Percentiles rank a stretch among this genome's conserved stretches.
Evolutionary conservation across 2,888 invertebrate species (phyloP).

Genomic region (Phania funesta): DNA sequence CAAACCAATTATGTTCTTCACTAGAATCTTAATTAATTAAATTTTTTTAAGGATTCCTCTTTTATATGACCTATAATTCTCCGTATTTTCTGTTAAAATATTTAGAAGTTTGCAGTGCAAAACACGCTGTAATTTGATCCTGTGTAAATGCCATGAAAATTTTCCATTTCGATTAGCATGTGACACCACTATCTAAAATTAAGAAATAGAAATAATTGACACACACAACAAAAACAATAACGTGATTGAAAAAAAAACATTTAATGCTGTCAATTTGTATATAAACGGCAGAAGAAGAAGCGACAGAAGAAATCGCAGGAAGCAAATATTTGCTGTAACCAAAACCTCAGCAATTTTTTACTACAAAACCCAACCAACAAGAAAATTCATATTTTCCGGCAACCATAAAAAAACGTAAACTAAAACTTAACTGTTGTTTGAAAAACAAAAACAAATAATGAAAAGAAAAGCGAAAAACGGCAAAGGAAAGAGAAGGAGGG

Average conservation of each 20-base stretch:
- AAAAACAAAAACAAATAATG: background rate
- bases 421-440: slow-evolving; percentile 2
- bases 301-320: slow-evolving; percentile 25
- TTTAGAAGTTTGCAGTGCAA: background rate
- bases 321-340: slow-evolving; percentile 50
- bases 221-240: background rate
- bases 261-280: background rate
- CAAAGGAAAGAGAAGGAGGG: background rate
- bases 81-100: no score
- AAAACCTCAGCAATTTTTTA: slow-evolving; percentile 50
- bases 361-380: slow-evolving; percentile 43
- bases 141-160: slow-evolving; percentile 11
- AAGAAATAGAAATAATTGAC: slow-evolving; percentile 33
- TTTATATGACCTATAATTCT: no score
- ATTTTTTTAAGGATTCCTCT: no score
- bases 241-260: background rate
- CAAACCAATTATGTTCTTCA: no score
- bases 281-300: background rate
- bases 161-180: slow-evolving; percentile 48
- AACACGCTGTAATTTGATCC: slow-evolving; percentile 10
- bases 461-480: background rate
- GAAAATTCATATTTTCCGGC: slow-evolving; percentile 60
- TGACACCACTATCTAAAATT: slow-evolving; percentile 39
- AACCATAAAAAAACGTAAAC: background rate
- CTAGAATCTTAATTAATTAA: no score